Percentiles rank a stretch among this genome's conserved stretches.
Conservation (phyloP, 2,797 vertebrate species). For the Scomberomorus guttatus region DNA sequence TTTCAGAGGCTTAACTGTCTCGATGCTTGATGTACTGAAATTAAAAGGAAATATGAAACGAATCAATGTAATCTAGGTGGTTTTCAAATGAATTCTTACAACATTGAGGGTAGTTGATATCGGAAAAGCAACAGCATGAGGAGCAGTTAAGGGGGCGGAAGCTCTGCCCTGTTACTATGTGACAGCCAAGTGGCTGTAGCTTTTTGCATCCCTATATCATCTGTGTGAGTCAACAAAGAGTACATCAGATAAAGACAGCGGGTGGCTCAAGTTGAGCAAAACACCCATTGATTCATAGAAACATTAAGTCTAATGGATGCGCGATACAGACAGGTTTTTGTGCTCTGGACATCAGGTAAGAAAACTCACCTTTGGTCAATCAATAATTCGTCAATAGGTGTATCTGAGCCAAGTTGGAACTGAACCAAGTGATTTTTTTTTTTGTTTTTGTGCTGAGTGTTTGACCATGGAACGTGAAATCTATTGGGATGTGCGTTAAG, state of each 20-base stretch:
- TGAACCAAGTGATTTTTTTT: slow-evolving; percentile 2
- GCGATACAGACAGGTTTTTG: slow-evolving; percentile 32
- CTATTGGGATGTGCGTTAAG: background rate
- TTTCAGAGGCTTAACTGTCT: background rate
- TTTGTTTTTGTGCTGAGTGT: slow-evolving; percentile 7
- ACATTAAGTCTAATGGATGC: slow-evolving; percentile 59
- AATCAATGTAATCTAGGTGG: background rate
- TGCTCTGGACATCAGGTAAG: slow-evolving; percentile 76
- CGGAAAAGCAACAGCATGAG: slow-evolving; percentile 4
- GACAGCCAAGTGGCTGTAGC: slow-evolving; percentile 67
- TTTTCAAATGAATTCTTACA: background rate
- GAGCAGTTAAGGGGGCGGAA: slow-evolving; percentile 21
- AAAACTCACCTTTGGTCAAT: slow-evolving; percentile 60
- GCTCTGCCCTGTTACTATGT: slow-evolving; percentile 77
- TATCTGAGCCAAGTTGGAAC: slow-evolving; percentile 7
- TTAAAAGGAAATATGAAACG: background rate
- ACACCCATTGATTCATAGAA: slow-evolving; percentile 75
- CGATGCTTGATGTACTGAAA: background rate
- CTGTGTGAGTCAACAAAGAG: slow-evolving; percentile 79
- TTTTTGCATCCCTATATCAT: slow-evolving; percentile 68
- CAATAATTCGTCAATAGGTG: slow-evolving; percentile 56
- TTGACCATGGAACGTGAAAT: background rate
- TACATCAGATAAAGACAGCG: slow-evolving; percentile 72
- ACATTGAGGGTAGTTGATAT: background rate
- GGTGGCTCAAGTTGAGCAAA: slow-evolving; percentile 33